Evolutionary conservation across 2,113 vertebrate species (phyloP).

Genomic region (Anser cygnoides): DNA sequence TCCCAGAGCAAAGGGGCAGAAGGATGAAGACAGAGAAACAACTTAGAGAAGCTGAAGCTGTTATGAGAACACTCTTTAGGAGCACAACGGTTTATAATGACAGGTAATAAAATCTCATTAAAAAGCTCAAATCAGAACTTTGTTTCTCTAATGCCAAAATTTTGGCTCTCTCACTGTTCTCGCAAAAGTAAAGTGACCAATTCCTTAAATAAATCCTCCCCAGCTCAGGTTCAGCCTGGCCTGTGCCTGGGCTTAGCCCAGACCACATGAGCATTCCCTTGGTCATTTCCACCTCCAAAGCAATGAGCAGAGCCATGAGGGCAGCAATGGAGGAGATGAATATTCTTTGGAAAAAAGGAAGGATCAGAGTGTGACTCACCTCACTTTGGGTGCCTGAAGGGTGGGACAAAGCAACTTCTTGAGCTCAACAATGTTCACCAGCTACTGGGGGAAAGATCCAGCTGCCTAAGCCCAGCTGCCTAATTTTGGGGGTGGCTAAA

Average conservation of each 20-base stretch:
- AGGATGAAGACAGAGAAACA: background rate
- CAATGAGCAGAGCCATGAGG: fast-evolving
- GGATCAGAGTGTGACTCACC: fast-evolving
- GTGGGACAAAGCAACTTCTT: background rate
- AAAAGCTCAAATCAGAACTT: background rate
- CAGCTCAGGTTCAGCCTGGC: background rate
- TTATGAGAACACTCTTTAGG: background rate
- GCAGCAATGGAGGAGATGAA: background rate
- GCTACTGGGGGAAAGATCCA: background rate
- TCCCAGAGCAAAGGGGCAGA: background rate
- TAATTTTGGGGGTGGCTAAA: background rate
- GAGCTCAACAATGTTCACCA: background rate
- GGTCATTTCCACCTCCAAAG: background rate
- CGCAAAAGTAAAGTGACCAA: background rate
- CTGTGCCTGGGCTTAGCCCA: background rate
- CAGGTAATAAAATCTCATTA: background rate
- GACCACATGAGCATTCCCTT: background rate
- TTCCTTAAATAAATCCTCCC: background rate
- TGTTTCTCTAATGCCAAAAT: background rate
- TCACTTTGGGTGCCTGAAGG: background rate
- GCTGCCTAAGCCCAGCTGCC: background rate
- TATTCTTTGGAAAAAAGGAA: background rate
- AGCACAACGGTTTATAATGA: background rate
- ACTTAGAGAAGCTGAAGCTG: background rate
- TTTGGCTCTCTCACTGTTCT: background rate